A percentile compares a stretch with the other conserved stretches of the same genome.
phyloP scores from a whole-genome alignment of 2,113 vertebrate species.

The Alethe castanea region DNA sequence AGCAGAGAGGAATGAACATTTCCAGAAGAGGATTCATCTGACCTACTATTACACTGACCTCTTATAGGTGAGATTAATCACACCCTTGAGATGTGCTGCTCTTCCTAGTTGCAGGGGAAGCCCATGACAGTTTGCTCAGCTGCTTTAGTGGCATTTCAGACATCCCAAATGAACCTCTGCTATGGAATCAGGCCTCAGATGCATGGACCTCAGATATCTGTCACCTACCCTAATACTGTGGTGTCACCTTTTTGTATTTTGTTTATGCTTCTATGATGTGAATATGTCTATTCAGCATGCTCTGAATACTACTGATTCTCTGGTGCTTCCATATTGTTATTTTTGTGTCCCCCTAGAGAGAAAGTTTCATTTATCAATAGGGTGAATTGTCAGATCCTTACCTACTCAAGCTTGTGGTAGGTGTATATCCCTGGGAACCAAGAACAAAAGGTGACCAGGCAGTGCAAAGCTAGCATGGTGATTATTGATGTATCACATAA shows the following conservation, averaged over 20 bases:
- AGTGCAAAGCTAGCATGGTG: not conserved
- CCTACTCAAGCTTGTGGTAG: not conserved
- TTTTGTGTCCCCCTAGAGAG: not conserved
- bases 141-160: not conserved
- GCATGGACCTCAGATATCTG: not conserved
- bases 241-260: not conserved
- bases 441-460: not conserved
- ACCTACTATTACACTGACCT: conserved; percentile 22
- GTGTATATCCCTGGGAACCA: not conserved
- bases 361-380: not conserved
- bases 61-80: not conserved
- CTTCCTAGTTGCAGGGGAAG: not conserved
- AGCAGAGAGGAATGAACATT: not conserved
- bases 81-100: not conserved
- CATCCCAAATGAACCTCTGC: not conserved
- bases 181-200: not conserved
- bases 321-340: not conserved
- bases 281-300: not conserved
- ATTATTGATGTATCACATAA: not conserved
- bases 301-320: not conserved
- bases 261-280: not conserved
- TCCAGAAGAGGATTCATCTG: not conserved
- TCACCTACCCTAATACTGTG: not conserved
- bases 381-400: not conserved
- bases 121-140: not conserved